A percentile compares a stretch with the other conserved stretches of the same genome.
phyloP scores from a whole-genome alignment of 2,797 vertebrate genomes.

The Sebastes oblongus region DNA sequence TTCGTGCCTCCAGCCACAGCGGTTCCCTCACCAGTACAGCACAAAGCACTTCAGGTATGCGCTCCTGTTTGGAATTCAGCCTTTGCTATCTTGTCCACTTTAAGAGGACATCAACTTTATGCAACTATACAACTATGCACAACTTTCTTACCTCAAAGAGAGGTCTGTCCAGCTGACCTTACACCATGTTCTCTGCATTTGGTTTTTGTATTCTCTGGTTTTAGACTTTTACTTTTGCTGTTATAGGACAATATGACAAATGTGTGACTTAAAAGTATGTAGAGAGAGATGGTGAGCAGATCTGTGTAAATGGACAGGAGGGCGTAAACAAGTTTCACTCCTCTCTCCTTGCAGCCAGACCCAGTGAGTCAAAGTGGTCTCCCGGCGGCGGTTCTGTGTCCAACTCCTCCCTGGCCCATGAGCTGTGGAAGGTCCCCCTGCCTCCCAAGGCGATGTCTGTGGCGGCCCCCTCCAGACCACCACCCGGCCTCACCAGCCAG shows the following conservation, averaged over 20 bases:
- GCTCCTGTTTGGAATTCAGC: neutral
- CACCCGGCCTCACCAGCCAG: conserved; percentile 95
- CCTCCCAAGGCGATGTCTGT: conserved; percentile 94
- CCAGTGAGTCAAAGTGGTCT: conserved; percentile 99
- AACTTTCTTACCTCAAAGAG: neutral
- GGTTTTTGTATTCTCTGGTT: no score
- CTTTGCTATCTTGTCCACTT: neutral
- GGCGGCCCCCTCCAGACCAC: conserved; percentile 95
- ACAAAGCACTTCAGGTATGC: conserved; percentile 99
- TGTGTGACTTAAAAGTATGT: neutral
- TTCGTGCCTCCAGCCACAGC: conserved; percentile 99
- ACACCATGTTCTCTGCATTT: neutral
- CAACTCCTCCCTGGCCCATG: conserved; percentile 98
- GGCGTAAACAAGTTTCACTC: neutral
- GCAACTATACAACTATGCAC: neutral
- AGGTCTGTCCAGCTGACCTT: neutral
- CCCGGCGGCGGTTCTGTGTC: conserved; percentile 88
- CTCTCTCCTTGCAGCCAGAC: conserved; percentile 87
- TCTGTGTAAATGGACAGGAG: neutral
- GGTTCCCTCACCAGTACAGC: conserved; percentile 99
- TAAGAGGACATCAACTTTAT: no score
- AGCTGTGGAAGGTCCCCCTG: conserved; percentile 99
- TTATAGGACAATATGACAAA: neutral
- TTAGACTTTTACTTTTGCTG: neutral
- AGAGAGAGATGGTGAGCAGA: neutral